These are phyloP conservation scores for Mastacembelus armatus DNA, from an alignment of 2,797 vertebrate genomes.

Conservation along the genomic window DNA sequence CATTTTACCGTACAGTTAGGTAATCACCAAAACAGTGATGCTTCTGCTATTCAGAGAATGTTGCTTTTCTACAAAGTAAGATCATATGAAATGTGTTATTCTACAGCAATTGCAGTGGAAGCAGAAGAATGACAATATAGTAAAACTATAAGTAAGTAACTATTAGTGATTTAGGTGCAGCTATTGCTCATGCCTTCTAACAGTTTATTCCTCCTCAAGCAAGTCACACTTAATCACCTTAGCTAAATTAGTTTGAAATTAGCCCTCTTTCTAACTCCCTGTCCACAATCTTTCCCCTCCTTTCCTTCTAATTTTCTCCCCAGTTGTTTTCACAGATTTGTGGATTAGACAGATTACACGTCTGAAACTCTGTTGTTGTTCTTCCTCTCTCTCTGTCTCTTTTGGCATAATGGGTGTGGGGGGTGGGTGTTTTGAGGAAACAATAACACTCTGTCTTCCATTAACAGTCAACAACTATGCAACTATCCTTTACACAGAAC, in stretches of 20 bases:
- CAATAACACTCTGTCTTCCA: too few relatives aligned
- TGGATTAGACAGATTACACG: constrained; percentile 81
- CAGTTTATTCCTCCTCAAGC: constrained; percentile 71
- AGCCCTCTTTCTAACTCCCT: constrained; percentile 62
- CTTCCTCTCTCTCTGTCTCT: constrained; percentile 40
- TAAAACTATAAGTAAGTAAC: neutral
- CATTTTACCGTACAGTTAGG: constrained; percentile 46
- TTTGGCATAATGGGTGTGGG: too few relatives aligned
- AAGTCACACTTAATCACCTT: constrained; percentile 79
- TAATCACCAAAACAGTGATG: constrained; percentile 42
- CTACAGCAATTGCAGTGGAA: neutral
- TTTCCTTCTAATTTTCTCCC: constrained; percentile 41
- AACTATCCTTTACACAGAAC: neutral
- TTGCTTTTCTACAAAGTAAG: neutral
- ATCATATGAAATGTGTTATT: neutral
- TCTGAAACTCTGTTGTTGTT: constrained; percentile 79
- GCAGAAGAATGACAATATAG: neutral
- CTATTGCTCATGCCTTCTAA: too few relatives aligned
- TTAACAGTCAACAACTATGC: too few relatives aligned
- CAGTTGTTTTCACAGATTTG: constrained; percentile 76
- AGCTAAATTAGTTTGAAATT: constrained; percentile 79
- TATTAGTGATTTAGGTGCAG: too few relatives aligned
- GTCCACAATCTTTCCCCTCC: constrained; percentile 42
- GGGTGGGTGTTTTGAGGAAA: neutral
- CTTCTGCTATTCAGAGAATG: neutral